phyloP scores from a whole-genome alignment of 2,113 vertebrate genomes.

The Bungarus multicinctus region DNA sequence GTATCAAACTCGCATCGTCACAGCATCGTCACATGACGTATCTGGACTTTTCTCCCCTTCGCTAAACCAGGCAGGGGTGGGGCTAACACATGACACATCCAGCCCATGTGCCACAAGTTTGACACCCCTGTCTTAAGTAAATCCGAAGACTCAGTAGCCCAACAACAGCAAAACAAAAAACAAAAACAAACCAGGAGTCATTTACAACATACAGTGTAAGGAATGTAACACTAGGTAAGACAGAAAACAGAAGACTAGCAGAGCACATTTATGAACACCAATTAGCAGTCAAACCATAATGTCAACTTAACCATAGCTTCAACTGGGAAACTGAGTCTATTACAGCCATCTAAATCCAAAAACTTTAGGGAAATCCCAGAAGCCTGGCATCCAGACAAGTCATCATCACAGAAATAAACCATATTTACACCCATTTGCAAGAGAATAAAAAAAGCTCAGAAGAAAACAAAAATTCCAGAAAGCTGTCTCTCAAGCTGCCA shows the following conservation, averaged over 20 bases:
- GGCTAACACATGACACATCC: no score
- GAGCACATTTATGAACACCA: background rate
- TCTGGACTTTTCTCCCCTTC: no score
- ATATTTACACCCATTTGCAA: background rate
- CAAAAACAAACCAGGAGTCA: background rate
- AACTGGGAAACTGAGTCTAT: background rate
- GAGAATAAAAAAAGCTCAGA: background rate
- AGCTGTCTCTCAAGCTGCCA: background rate
- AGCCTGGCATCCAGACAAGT: background rate
- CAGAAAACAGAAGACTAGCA: background rate
- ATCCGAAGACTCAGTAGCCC: background rate
- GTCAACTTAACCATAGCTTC: background rate
- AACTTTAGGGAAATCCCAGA: background rate
- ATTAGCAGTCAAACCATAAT: background rate
- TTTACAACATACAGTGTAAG: background rate
- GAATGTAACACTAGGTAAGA: background rate
- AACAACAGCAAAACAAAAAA: background rate
- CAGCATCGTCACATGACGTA: no score
- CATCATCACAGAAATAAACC: background rate
- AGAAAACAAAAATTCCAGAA: background rate
- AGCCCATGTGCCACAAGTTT: no score
- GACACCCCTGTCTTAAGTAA: background rate
- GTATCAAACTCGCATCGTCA: no score
- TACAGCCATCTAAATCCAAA: background rate
- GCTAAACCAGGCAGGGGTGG: no score